Base-by-base conservation (phyloP, 1,140 invertebrate genomes). In the Condylostylus longicornis region DNA sequence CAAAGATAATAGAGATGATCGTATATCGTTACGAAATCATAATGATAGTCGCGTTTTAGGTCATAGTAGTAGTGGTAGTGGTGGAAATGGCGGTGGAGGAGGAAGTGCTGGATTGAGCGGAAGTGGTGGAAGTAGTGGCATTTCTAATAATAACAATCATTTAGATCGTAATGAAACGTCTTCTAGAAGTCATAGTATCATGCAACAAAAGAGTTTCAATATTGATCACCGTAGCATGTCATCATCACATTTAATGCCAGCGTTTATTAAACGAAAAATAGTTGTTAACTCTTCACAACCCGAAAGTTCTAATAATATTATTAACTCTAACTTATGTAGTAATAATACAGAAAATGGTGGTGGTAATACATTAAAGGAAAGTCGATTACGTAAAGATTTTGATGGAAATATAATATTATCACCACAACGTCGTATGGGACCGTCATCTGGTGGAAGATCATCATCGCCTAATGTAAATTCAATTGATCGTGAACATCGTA, bases 181-280 rank as follows among this genome's bases (percentile, higher is more conserved):
- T n/a, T n/a, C n/a, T n/a, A n/a, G n/a, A n/a, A n/a, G n/a, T n/a
- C n/a, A n/a, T n/a, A n/a, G n/a, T n/a, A n/a, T n/a, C 4, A 12
- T 18, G n/a, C 28, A 30, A 18, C 6, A 34, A 13, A 23, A 42
- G 18, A 4, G 44, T 25, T 36, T 44, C 1, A 42, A 40, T 17
- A 42, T 58, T 10, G 55, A 58, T 45, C 55, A 58, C 39, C 48
- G 55, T 1, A 58, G 53, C 40, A 58, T 58, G 38, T 58, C 56
- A 5, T 55, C 54, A n/a, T 47, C 57, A 2, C 52, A 59, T 46
- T 49, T 60, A 40, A 57, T 60, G 57, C 57, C 57, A 18, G 54
- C 54, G 8, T 60, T 60, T 50, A 51, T 44, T 0, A 60, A 60
- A 25, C 43, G 47, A 7, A 49, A 53, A 4, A 46, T 51, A 13